A percentile compares a stretch with the other conserved stretches of the same genome.
Conservation (phyloP, 2,888 invertebrate genomes). For the Scrobipalpa atriplicella region DNA sequence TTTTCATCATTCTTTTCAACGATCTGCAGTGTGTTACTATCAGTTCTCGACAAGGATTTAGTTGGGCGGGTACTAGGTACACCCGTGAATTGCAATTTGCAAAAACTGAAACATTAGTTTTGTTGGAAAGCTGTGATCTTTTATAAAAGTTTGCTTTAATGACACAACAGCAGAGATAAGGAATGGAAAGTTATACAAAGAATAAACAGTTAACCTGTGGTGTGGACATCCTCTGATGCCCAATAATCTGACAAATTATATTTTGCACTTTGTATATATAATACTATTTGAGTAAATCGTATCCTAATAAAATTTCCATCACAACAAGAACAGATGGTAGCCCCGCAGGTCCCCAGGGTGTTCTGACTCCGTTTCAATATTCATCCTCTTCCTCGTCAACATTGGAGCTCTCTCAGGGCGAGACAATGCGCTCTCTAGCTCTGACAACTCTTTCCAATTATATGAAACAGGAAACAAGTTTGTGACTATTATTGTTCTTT, state of each 20-base stretch:
- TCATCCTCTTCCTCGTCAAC: slow-evolving; percentile 62
- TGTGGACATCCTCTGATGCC: too few relatives aligned
- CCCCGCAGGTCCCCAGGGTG: slow-evolving; percentile 36
- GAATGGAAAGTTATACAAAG: too few relatives aligned
- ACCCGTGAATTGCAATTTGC: too few relatives aligned
- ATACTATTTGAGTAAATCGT: too few relatives aligned
- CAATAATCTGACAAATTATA: too few relatives aligned
- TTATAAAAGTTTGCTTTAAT: too few relatives aligned
- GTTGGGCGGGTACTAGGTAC: too few relatives aligned
- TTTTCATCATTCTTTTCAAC: slow-evolving; percentile 49
- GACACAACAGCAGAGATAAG: too few relatives aligned
- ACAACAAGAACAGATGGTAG: slow-evolving; percentile 36
- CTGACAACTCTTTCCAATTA: slow-evolving; percentile 17
- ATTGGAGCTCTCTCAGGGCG: slow-evolving; percentile 52
- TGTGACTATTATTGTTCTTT: neutral
- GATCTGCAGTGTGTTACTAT: slow-evolving; percentile 33
- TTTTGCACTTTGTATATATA: too few relatives aligned
- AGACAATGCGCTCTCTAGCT: slow-evolving; percentile 49
- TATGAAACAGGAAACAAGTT: slow-evolving; percentile 4
- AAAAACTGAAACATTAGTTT: too few relatives aligned
- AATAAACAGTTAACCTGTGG: too few relatives aligned
- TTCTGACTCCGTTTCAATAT: slow-evolving; percentile 56
- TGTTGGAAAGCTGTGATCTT: too few relatives aligned
- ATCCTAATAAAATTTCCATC: neutral
- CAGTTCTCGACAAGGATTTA: slow-evolving; percentile 32